A percentile compares a stretch with the other conserved stretches of the same genome.
These are phyloP conservation scores for Drosophila setosimentum DNA, from an alignment of 2,888 invertebrate species.

Conservation along the genomic window DNA sequence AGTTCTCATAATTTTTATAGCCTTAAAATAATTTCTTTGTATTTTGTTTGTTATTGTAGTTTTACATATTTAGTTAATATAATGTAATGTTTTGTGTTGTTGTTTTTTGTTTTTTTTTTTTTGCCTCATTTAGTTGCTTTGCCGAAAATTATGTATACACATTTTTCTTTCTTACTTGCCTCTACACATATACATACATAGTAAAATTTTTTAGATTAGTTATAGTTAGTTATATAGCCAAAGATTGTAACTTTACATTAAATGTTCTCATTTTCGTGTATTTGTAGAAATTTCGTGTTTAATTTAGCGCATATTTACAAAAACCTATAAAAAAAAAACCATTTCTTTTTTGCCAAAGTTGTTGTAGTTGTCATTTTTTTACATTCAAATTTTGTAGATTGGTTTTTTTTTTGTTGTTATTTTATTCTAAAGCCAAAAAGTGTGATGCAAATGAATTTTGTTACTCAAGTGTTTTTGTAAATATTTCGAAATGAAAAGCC, in stretches of 20 bases:
- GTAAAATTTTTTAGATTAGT: slow-evolving; percentile 57
- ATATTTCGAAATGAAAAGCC: slow-evolving; percentile 56
- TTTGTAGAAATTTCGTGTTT: slow-evolving; percentile 47
- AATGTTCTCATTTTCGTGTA: slow-evolving; percentile 47
- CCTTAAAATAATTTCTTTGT: slow-evolving; percentile 81
- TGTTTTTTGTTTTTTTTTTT: slow-evolving; percentile 25
- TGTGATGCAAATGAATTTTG: slow-evolving; percentile 20
- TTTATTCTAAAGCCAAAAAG: slow-evolving; percentile 29
- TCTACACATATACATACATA: slow-evolving; percentile 60
- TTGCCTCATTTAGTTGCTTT: slow-evolving; percentile 79
- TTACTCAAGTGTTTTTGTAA: slow-evolving; percentile 46
- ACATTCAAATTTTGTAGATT: slow-evolving; percentile 29
- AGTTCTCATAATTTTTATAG: slow-evolving; percentile 60
- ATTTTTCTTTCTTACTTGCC: slow-evolving; percentile 47
- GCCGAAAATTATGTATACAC: slow-evolving; percentile 76
- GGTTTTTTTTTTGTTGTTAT: background rate
- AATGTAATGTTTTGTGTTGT: slow-evolving; percentile 25
- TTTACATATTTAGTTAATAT: slow-evolving; percentile 53
- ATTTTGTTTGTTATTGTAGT: slow-evolving; percentile 51
- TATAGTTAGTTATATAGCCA: slow-evolving; percentile 62
- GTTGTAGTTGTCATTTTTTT: slow-evolving; percentile 26
- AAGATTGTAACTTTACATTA: slow-evolving; percentile 66
- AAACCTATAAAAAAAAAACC: slow-evolving; percentile 82
- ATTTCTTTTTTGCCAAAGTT: slow-evolving; percentile 41
- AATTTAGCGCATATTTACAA: slow-evolving; percentile 85